Evolutionary conservation across 2,888 invertebrate genomes (phyloP).

Genomic region (Aspidiotus rigidus): DNA sequence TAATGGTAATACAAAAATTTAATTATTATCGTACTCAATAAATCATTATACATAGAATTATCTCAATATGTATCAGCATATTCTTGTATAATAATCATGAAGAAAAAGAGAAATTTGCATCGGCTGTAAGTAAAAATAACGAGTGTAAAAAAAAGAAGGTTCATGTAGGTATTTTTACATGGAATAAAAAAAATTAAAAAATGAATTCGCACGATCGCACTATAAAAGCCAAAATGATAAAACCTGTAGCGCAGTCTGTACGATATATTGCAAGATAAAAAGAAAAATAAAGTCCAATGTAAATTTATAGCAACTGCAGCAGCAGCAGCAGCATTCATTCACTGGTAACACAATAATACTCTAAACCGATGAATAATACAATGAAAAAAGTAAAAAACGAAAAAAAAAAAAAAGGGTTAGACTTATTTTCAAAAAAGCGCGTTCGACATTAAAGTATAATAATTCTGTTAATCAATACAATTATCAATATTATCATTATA

Average conservation of each 20-base stretch:
- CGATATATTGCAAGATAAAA: no score
- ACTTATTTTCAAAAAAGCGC: not conserved
- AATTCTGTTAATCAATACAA: not conserved
- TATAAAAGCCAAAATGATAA: not conserved
- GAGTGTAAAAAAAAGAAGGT: no score
- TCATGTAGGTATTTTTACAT: no score
- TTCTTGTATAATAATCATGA: not conserved
- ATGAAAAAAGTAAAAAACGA: constrained; percentile 11
- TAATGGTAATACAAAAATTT: constrained; percentile 31
- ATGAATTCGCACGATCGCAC: not conserved
- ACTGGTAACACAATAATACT: constrained; percentile 24
- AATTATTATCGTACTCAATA: not conserved
- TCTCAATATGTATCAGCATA: not conserved
- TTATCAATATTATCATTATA: constrained; percentile 13
- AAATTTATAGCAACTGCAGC: constrained; percentile 9
- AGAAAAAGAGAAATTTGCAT: not conserved
- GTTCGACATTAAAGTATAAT: not conserved
- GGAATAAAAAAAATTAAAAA: no score
- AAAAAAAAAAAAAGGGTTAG: constrained; percentile 13
- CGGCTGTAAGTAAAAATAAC: no score
- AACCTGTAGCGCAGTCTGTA: not conserved
- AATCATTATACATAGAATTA: not conserved
- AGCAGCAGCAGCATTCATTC: constrained; percentile 27
- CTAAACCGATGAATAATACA: constrained; percentile 19
- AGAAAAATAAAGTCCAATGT: constrained; percentile 1